A percentile compares a stretch with the other conserved stretches of the same genome.
These are phyloP conservation scores for Pseudomyrmex sp. DNA, from an alignment of 1,140 invertebrate genomes.

Conservation along the genomic window DNA sequence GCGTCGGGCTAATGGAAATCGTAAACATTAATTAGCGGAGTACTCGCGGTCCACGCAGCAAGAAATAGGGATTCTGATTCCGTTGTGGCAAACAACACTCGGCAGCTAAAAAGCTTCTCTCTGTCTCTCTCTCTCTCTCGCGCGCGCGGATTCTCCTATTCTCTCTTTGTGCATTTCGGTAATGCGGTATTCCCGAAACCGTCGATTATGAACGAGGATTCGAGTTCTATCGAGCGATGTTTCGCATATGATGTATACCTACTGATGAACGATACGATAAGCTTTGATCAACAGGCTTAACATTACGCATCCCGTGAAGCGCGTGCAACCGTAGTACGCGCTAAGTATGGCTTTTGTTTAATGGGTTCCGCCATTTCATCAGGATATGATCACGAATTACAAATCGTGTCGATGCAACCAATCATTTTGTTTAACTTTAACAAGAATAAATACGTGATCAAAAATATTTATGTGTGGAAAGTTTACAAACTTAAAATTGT, in stretches of 20 bases:
- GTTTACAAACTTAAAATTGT: no score
- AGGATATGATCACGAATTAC: neutral
- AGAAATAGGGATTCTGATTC: constrained; percentile 73
- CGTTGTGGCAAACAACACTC: constrained; percentile 58
- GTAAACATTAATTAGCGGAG: constrained; percentile 81
- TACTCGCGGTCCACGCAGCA: constrained; percentile 68
- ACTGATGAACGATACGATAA: constrained; percentile 44
- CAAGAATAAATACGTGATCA: no score
- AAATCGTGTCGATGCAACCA: neutral
- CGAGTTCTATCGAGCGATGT: constrained; percentile 36
- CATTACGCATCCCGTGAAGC: neutral
- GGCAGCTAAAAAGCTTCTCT: constrained; percentile 48
- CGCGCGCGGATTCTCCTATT: neutral
- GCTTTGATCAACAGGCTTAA: constrained; percentile 45
- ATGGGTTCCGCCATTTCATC: constrained; percentile 8
- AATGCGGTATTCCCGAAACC: constrained; percentile 5
- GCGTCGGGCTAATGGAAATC: constrained; percentile 80
- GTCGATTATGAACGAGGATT: constrained; percentile 52
- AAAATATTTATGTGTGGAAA: no score
- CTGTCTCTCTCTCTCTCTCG: constrained; percentile 17
- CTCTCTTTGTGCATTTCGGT: no score
- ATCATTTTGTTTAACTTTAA: neutral
- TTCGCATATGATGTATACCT: constrained; percentile 18
- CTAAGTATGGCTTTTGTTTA: neutral
- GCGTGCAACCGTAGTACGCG: no score